Conservation (phyloP, 2,888 invertebrate genomes). For the Caenorhabditis sp. region DNA sequence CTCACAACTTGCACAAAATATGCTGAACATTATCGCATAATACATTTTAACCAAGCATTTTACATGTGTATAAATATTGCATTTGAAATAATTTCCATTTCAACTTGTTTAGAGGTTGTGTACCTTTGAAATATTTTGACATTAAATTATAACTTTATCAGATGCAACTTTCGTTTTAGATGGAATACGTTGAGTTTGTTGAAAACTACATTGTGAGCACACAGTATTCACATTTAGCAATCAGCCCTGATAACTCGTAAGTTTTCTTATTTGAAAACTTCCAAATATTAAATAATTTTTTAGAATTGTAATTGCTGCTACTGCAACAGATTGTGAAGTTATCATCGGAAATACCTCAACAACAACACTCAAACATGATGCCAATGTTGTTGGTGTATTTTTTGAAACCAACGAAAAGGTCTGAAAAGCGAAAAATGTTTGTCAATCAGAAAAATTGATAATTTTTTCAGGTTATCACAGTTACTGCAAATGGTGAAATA, state of each 20-base stretch:
- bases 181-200: slow-evolving; percentile 14
- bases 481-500: slow-evolving; percentile 39
- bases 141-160: too few relatives aligned
- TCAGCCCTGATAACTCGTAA: slow-evolving; percentile 32
- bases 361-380: slow-evolving; percentile 19
- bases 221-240: slow-evolving; percentile 22
- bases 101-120: not conserved
- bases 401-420: slow-evolving; percentile 13
- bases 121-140: not conserved
- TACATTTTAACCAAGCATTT: not conserved
- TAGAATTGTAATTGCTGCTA: slow-evolving; percentile 15
- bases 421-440: not conserved
- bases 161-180: too few relatives aligned
- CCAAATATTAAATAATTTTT: not conserved
- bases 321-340: slow-evolving; percentile 13
- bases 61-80: too few relatives aligned
- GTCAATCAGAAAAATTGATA: not conserved
- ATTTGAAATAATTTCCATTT: not conserved
- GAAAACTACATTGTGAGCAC: slow-evolving; percentile 23
- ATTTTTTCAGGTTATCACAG: slow-evolving; percentile 30
- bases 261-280: not conserved
- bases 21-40: not conserved
- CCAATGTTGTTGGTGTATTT: slow-evolving; percentile 25
- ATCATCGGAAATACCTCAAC: slow-evolving; percentile 2
- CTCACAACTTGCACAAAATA: slow-evolving; percentile 29